Percentiles rank a stretch among this genome's conserved stretches.
These are phyloP conservation scores for Epicauta chinensis DNA, from an alignment of 1,140 invertebrate species.

Conservation along the genomic window DNA sequence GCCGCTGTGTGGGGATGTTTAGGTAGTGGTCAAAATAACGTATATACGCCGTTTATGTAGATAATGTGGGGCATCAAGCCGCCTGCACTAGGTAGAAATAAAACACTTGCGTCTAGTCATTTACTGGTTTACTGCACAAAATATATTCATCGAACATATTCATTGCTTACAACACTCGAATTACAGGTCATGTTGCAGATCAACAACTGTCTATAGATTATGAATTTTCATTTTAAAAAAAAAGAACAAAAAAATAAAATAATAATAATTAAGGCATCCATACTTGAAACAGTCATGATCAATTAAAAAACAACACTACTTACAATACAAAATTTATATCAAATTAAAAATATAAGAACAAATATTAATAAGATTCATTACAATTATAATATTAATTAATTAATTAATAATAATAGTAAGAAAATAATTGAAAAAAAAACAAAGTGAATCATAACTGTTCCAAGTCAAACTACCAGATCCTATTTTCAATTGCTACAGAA, in stretches of 20 bases:
- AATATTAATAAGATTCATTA: not conserved
- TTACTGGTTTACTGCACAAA: conserved; percentile 43
- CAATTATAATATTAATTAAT: not conserved
- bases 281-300: conserved; percentile 27
- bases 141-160: conserved; percentile 42
- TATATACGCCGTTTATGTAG: too few species aligned
- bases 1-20: too few species aligned
- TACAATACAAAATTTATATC: not conserved
- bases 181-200: conserved; percentile 37
- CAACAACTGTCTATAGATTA: conserved; percentile 22
- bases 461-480: conserved; percentile 15
- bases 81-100: conserved; percentile 18
- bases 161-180: conserved; percentile 41
- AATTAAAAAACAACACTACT: not conserved
- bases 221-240: too few species aligned
- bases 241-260: too few species aligned
- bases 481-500: too few species aligned
- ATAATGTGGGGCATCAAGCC: too few species aligned
- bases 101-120: conserved; percentile 35
- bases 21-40: too few species aligned
- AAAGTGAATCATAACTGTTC: conserved; percentile 19
- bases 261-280: conserved; percentile 21
- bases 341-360: conserved; percentile 7
- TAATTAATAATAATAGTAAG: not conserved
- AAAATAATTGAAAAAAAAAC: too few species aligned